Base-by-base conservation (phyloP, 2,113 vertebrate genomes). In the Triplophysa siluroides region DNA sequence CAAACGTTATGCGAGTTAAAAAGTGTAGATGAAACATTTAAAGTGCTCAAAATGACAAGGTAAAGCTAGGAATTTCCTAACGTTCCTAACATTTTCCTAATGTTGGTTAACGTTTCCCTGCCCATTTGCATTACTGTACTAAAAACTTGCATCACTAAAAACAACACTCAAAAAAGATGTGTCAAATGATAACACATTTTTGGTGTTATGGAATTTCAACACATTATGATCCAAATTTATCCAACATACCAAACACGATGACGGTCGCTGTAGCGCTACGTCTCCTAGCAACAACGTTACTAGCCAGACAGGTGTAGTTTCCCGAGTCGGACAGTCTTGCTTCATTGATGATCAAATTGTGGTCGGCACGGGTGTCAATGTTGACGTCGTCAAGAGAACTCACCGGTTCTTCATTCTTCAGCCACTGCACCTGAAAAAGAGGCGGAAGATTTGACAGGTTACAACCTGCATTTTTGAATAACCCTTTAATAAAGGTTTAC, bases 231-330 rank as follows among this genome's bases (percentile, higher is more conserved):
- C 3, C 29, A 71, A 56, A 38, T 8, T 16, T 21, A 38, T 21
- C 6, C 26, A 50, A 60, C 94, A 93, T 90, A 98, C 97, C 97
- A 0, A 95, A 98, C 79, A 99, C 96, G n/a, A 95, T 93, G 7
- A 98, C 94, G 0, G 94, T 93, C 23, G 97, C 96, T 0, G 95
- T 95, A 75, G 94, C 74, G 23, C 96, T 98, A 64, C 96, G 94
- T 76, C 96, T 93, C 88, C 93, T 96, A 41, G 97, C 97, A 56
- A 99, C 97, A 0, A 98, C 94, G 91, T 99, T 99, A 89, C 94
- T 95, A 0, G 97, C 97, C 91, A 98, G 89, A 78, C 97, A 99
- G 26, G 96, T 98, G 67, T 98, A 99, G 91, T 99, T 99, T 26
- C 95, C 97, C 0, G 97, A 98, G 90, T 99, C 96, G 0, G 96